Evolutionary conservation across 2,888 invertebrate genomes (phyloP).

Genomic region (Capitulum mitella): DNA sequence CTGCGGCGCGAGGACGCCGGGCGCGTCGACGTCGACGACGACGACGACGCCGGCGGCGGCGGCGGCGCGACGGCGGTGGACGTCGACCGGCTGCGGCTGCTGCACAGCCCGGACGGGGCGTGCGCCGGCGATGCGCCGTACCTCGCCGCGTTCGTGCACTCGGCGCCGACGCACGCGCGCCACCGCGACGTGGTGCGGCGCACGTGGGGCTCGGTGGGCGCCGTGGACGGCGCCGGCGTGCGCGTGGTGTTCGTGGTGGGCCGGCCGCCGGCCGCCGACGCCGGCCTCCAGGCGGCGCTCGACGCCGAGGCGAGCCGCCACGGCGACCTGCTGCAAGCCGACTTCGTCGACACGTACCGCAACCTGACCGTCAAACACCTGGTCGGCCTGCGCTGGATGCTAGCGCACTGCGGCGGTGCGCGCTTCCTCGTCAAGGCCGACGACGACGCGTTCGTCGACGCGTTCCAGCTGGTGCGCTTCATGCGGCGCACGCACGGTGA

Average conservation of each 20-base stretch:
- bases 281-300: neutral
- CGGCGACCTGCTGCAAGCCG: conserved; percentile 38
- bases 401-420: conserved; percentile 33
- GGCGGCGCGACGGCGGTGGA: neutral
- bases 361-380: conserved; percentile 37
- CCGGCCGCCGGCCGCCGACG: neutral
- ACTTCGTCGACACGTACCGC: conserved; percentile 37
- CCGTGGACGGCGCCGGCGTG: conserved; percentile 2
- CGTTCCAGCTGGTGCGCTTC: conserved; percentile 28
- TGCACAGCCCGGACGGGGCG: neutral
- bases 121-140: neutral
- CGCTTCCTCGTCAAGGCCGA: conserved; percentile 38
- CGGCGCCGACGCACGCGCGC: conserved; percentile 31
- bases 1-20: neutral
- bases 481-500: conserved; percentile 30
- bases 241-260: conserved; percentile 2
- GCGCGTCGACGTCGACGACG: neutral
- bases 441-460: conserved; percentile 39
- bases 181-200: conserved; percentile 32
- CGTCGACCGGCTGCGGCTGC: neutral
- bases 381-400: conserved; percentile 37
- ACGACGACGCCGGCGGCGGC: neutral
- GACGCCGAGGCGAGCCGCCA: conserved; percentile 19
- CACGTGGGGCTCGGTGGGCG: conserved; percentile 31
- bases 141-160: conserved; percentile 33